These are phyloP conservation scores for Agonum fuliginosum DNA, from an alignment of 2,888 invertebrate genomes.

Conservation along the genomic window DNA sequence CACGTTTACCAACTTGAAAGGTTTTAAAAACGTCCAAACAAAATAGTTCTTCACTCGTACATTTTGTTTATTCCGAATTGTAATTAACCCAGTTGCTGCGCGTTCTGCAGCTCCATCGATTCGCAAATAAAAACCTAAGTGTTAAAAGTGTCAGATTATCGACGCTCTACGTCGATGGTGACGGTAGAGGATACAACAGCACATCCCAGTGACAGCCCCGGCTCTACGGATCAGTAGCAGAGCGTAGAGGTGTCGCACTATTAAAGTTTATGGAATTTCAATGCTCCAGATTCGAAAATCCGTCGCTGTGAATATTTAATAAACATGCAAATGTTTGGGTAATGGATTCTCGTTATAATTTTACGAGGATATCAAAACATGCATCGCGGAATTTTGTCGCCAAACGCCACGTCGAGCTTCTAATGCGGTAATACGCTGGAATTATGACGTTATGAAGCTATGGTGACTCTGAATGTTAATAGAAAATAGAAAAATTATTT, in stretches of 20 bases:
- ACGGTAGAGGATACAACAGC: no score
- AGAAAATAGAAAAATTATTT: not conserved
- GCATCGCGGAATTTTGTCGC: conserved; percentile 7
- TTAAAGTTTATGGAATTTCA: conserved; percentile 27
- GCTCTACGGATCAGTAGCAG: no score
- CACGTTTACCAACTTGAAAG: no score
- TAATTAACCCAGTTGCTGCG: no score
- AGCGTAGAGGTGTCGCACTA: not conserved
- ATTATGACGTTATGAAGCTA: not conserved
- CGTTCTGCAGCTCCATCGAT: not conserved
- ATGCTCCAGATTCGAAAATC: conserved; percentile 35
- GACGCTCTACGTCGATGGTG: not conserved
- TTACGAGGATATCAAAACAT: conserved; percentile 42
- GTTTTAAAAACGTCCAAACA: no score
- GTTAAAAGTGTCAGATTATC: not conserved
- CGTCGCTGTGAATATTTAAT: conserved; percentile 39
- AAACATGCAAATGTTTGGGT: conserved; percentile 39
- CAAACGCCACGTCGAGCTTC: no score
- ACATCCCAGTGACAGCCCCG: no score
- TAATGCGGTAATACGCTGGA: not conserved
- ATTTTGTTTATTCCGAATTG: no score
- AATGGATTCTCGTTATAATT: conserved; percentile 42
- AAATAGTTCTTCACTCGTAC: not conserved
- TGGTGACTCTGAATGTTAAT: no score
- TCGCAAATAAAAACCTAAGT: not conserved